phyloP scores from a whole-genome alignment of 2,888 invertebrate genomes.

The Oscheius sp. region DNA sequence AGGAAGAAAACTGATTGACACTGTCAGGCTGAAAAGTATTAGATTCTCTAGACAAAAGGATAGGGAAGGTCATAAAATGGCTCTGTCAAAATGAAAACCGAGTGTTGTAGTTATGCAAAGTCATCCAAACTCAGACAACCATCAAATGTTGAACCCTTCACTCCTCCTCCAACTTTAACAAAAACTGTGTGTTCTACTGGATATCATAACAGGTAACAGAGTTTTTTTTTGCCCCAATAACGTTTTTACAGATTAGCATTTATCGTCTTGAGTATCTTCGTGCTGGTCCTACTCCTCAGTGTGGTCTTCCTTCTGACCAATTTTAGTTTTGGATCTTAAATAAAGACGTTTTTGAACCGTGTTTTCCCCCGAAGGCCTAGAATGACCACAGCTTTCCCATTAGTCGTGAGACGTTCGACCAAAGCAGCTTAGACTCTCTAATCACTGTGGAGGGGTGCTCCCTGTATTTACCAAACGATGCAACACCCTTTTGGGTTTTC shows the following conservation, averaged over 20 bases:
- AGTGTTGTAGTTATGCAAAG: not conserved
- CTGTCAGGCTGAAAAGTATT: no score
- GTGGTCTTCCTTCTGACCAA: constrained; percentile 22
- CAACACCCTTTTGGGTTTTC: constrained; percentile 8
- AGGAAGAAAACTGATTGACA: no score
- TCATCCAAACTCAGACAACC: constrained; percentile 3
- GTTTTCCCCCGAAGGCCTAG: not conserved
- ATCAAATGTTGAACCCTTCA: constrained; percentile 21
- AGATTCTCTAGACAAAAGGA: no score
- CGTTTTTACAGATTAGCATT: constrained; percentile 13
- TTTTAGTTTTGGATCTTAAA: constrained; percentile 8
- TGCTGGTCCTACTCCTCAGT: constrained; percentile 24
- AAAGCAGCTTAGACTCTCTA: constrained; percentile 24
- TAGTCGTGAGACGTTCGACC: constrained; percentile 34
- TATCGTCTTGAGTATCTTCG: constrained; percentile 27
- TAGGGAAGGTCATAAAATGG: no score
- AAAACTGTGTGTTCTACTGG: constrained; percentile 11
- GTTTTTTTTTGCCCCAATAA: no score
- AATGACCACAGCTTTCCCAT: constrained; percentile 27
- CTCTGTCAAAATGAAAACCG: no score
- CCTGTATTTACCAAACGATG: constrained; percentile 28
- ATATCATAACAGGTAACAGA: constrained; percentile 16
- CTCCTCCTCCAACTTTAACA: constrained; percentile 29
- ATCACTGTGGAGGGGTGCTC: constrained; percentile 3
- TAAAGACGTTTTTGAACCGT: not conserved